Evolutionary conservation across 2,113 vertebrate genomes (phyloP).

Genomic region (Meles meles): DNA sequence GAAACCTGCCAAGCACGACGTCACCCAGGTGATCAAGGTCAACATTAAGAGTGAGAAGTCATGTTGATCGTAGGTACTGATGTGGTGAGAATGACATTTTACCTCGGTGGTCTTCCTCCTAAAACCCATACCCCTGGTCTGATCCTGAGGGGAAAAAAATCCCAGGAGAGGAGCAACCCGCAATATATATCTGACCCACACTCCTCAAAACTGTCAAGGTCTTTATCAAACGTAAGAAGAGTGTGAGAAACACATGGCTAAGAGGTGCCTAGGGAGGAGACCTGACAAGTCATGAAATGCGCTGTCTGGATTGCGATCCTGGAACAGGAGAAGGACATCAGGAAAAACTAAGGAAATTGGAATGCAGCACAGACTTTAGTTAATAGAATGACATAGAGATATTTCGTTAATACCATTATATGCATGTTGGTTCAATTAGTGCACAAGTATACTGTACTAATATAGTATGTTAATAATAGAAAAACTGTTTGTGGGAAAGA

Average conservation of each 20-base stretch:
- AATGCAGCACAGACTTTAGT: neutral
- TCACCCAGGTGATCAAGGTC: neutral
- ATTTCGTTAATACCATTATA: neutral
- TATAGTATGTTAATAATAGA: neutral
- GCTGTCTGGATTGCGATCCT: neutral
- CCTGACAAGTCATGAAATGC: fast-evolving
- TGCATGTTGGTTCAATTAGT: neutral
- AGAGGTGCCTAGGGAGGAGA: neutral
- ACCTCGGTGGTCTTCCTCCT: neutral
- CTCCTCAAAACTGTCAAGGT: neutral
- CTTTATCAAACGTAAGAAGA: neutral
- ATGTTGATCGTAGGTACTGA: neutral
- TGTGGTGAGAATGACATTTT: neutral
- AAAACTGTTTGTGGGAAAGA: neutral
- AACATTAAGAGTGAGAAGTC: neutral
- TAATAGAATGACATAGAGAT: neutral
- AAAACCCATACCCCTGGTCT: neutral
- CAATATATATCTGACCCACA: neutral
- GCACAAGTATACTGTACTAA: neutral
- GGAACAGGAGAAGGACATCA: neutral
- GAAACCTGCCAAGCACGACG: neutral
- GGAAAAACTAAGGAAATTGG: neutral
- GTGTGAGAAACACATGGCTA: neutral
- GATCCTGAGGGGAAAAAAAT: neutral
- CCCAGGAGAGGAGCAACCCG: neutral